Percentiles rank a stretch among this genome's conserved stretches.
These are phyloP conservation scores for Ectropis crepuscularia DNA, from an alignment of 2,888 invertebrate genomes.

Conservation along the genomic window DNA sequence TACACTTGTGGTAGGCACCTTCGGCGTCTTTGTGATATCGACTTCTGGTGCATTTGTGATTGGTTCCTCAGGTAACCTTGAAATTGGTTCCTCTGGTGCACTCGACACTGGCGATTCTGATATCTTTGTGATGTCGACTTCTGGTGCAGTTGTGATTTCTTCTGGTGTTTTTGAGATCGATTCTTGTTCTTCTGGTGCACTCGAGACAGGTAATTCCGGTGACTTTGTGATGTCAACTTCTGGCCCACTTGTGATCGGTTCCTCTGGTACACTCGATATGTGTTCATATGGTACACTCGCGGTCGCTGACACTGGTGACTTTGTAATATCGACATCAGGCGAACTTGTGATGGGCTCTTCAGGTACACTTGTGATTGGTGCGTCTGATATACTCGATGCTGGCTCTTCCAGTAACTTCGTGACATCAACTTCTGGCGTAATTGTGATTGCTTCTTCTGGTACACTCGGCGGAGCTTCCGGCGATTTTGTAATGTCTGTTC, in stretches of 20 bases:
- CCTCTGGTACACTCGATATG: neutral
- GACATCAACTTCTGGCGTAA: neutral
- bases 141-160: neutral
- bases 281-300: neutral
- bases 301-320: neutral
- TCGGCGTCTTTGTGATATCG: neutral
- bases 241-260: neutral
- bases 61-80: neutral
- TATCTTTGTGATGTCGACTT: neutral
- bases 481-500: neutral
- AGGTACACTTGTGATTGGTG: neutral
- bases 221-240: neutral
- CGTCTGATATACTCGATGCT: neutral
- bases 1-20: neutral
- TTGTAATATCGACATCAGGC: neutral
- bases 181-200: neutral
- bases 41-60: conserved; percentile 5
- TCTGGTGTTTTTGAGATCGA: too few species aligned
- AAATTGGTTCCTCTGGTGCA: neutral
- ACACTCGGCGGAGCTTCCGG: neutral
- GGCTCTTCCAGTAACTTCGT: neutral
- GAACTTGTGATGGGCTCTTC: neutral
- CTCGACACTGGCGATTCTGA: neutral
- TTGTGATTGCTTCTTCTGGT: neutral
- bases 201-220: neutral